Conservation (phyloP, 2,888 invertebrate species). For the Hemistola chrysoprasaria region DNA sequence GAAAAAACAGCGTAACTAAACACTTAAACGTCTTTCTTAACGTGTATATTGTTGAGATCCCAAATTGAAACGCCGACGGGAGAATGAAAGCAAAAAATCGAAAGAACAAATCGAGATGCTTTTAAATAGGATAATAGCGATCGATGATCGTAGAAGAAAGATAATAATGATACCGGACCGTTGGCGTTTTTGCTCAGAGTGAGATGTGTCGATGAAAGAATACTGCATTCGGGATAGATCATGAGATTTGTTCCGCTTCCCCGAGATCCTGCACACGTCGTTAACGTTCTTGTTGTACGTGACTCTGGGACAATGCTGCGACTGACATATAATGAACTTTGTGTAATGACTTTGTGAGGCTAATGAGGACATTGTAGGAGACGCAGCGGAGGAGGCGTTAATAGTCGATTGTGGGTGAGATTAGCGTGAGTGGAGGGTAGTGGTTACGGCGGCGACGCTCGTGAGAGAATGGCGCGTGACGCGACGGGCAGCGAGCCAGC, state of each 20-base stretch:
- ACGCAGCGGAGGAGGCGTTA: conserved; percentile 51
- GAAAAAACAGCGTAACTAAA: conserved; percentile 81
- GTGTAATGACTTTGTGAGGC: conserved; percentile 70
- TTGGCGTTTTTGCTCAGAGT: conserved; percentile 62
- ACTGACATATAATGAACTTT: conserved; percentile 72
- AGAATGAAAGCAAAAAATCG: conserved; percentile 64
- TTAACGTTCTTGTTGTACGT: conserved; percentile 75
- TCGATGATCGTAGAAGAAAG: conserved; percentile 79
- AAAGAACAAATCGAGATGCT: conserved; percentile 80
- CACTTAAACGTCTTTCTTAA: conserved; percentile 81
- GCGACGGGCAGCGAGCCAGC: conserved; percentile 35
- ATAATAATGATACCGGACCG: conserved; percentile 77
- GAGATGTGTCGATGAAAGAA: conserved; percentile 62
- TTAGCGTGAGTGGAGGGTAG: conserved; percentile 42
- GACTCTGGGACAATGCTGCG: conserved; percentile 64
- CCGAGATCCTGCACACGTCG: conserved; percentile 75
- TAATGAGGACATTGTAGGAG: conserved; percentile 76
- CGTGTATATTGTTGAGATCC: conserved; percentile 69
- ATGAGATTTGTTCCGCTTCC: conserved; percentile 76
- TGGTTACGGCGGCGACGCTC: conserved; percentile 34
- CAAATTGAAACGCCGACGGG: conserved; percentile 74
- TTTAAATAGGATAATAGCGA: conserved; percentile 81
- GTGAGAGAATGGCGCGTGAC: conserved; percentile 66
- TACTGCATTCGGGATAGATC: conserved; percentile 62
- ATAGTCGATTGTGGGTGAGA: conserved; percentile 60